Evolutionary conservation across 2,888 invertebrate species (phyloP).

Genomic region (Pristionchus exspectatus): DNA sequence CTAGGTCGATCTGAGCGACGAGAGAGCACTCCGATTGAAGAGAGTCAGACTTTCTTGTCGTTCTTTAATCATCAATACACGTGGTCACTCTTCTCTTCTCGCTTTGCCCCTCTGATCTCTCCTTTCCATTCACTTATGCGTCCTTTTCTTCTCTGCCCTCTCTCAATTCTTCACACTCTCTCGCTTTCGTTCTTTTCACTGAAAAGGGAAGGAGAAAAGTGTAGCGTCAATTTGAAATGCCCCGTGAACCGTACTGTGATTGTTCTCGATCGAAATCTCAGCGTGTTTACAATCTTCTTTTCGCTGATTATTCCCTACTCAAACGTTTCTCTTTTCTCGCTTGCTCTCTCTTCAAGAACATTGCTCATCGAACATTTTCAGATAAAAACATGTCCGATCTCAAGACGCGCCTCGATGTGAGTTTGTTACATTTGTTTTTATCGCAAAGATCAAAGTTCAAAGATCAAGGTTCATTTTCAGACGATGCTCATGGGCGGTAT

Average conservation of each 20-base stretch:
- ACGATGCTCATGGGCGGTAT: constrained; percentile 26
- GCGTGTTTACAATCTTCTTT: not conserved
- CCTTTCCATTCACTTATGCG: not conserved
- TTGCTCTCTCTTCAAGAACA: not conserved
- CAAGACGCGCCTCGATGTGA: not conserved
- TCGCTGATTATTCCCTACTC: not conserved
- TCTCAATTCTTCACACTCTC: not conserved
- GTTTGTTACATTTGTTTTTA: not conserved
- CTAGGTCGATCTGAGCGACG: not conserved
- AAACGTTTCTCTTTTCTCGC: not conserved
- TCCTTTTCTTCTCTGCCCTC: not conserved
- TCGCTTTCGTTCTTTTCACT: not conserved
- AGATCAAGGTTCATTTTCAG: constrained; percentile 20
- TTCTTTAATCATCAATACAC: not conserved
- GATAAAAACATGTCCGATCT: not conserved
- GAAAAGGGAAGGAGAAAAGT: not conserved
- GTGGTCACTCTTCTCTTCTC: not conserved
- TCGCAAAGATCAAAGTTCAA: not conserved
- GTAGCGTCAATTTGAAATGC: not conserved
- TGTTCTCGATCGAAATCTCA: not conserved
- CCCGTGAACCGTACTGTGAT: not conserved
- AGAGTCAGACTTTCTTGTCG: not conserved
- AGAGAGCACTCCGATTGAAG: not conserved
- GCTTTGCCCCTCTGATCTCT: not conserved
- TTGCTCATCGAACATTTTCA: not conserved